phyloP scores from a whole-genome alignment of 2,888 invertebrate species.

The Marronus borbonicus region DNA sequence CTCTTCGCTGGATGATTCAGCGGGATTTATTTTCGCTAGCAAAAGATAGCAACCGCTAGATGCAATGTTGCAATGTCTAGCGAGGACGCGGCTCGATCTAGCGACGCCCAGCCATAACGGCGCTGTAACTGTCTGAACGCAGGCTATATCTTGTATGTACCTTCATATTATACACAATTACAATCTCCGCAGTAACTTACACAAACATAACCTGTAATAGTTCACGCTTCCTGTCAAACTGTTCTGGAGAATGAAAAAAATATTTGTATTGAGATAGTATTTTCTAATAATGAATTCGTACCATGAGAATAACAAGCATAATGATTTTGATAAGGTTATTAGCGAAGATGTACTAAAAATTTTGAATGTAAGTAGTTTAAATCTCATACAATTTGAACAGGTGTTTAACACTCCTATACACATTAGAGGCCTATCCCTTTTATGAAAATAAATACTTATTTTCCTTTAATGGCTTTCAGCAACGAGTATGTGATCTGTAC shows the following conservation, averaged over 20 bases:
- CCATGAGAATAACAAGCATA: conserved; percentile 39
- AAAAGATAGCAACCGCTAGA: too few species aligned
- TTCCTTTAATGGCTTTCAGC: conserved; percentile 71
- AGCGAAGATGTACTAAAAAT: conserved; percentile 60
- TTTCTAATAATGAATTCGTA: conserved; percentile 45
- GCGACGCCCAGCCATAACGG: too few species aligned
- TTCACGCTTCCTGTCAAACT: conserved; percentile 41
- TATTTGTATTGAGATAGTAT: conserved; percentile 25
- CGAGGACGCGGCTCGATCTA: too few species aligned
- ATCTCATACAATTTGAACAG: conserved; percentile 56
- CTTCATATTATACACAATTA: too few species aligned
- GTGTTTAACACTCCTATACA: conserved; percentile 58
- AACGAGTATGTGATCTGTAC: conserved; percentile 78
- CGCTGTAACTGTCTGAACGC: too few species aligned
- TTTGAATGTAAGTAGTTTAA: conserved; percentile 61
- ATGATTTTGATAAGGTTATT: conserved; percentile 53
- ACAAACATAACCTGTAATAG: conserved; percentile 42
- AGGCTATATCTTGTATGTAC: too few species aligned
- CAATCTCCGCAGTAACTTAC: background rate
- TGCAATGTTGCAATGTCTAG: too few species aligned
- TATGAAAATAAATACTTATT: background rate
- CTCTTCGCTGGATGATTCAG: too few species aligned
- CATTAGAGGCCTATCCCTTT: conserved; percentile 37
- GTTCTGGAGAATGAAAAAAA: conserved; percentile 46
- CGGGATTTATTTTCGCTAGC: too few species aligned